Evolutionary conservation across 2,797 vertebrate species (phyloP).

Genomic region (Etheostoma nigrum): DNA sequence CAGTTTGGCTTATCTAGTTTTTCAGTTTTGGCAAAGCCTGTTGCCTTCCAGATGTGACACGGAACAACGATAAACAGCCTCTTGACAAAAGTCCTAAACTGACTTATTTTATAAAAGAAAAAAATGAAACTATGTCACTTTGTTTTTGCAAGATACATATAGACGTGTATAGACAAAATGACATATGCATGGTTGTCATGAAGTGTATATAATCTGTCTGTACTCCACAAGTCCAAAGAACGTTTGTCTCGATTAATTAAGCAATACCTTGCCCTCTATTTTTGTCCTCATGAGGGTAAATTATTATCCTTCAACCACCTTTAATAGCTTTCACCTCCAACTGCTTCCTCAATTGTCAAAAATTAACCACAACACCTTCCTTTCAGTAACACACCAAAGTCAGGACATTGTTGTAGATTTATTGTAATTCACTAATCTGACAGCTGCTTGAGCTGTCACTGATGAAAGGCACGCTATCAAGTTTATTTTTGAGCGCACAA

Average conservation of each 20-base stretch:
- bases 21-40: slow-evolving; percentile 24
- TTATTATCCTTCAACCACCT: slow-evolving; percentile 68
- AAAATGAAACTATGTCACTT: not conserved
- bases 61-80: not conserved
- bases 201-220: not conserved
- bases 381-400: slow-evolving; percentile 14
- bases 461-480: slow-evolving; percentile 22
- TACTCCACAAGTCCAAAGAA: not conserved
- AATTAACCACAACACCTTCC: slow-evolving; percentile 51
- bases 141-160: not conserved
- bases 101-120: not conserved
- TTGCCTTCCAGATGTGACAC: slow-evolving; percentile 36
- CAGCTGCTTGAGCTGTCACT: not conserved
- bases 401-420: slow-evolving; percentile 21
- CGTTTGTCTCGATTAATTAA: slow-evolving; percentile 53
- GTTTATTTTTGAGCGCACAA: not conserved
- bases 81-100: not conserved
- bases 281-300: slow-evolving; percentile 68
- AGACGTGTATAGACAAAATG: not conserved
- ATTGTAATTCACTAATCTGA: slow-evolving; percentile 14
- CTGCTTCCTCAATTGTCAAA: slow-evolving; percentile 62
- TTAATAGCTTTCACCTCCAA: slow-evolving; percentile 66
- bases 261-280: slow-evolving; percentile 48
- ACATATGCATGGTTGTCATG: not conserved
- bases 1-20: slow-evolving; percentile 38